These are phyloP conservation scores for Ptychoptera albimana DNA, from an alignment of 2,888 invertebrate species.

Conservation along the genomic window DNA sequence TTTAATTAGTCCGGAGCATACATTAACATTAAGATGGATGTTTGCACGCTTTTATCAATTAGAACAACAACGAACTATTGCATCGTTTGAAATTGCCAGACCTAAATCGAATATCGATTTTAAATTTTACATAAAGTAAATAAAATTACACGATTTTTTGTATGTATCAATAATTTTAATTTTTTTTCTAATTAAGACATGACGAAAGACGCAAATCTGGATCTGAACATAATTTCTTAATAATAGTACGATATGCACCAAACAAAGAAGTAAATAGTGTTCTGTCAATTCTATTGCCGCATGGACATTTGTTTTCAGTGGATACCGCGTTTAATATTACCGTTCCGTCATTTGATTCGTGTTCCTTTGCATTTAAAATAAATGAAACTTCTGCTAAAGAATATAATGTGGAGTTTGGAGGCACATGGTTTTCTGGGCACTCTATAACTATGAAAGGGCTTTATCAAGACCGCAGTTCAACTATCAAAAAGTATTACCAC, in stretches of 20 bases:
- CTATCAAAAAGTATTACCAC: slow-evolving; percentile 44
- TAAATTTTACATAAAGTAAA: slow-evolving; percentile 36
- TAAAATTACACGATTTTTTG: too few species aligned
- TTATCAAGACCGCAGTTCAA: slow-evolving; percentile 58
- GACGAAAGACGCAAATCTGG: slow-evolving; percentile 32
- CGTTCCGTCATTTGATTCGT: slow-evolving; percentile 55
- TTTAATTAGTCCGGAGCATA: slow-evolving; percentile 37
- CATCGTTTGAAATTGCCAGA: slow-evolving; percentile 43
- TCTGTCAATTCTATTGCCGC: slow-evolving; percentile 45
- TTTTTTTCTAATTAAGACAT: slow-evolving; percentile 16
- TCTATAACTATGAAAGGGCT: slow-evolving; percentile 46
- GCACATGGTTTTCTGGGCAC: slow-evolving; percentile 64
- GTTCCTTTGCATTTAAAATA: slow-evolving; percentile 45
- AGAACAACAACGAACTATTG: slow-evolving; percentile 35
- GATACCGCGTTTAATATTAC: slow-evolving; percentile 58
- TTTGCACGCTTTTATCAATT: slow-evolving; percentile 42
- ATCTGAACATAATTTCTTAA: slow-evolving; percentile 35
- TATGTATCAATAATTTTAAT: slow-evolving; percentile 9
- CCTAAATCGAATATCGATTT: slow-evolving; percentile 51
- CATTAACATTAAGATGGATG: slow-evolving; percentile 41
- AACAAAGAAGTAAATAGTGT: slow-evolving; percentile 41
- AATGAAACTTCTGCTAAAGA: slow-evolving; percentile 49
- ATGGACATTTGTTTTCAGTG: slow-evolving; percentile 43
- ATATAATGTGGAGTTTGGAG: slow-evolving; percentile 47
- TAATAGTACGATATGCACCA: slow-evolving; percentile 38